Percentiles rank a stretch among this genome's conserved stretches.
These are phyloP conservation scores for Chelon auratus DNA, from an alignment of 2,797 vertebrate genomes.

Conservation along the genomic window DNA sequence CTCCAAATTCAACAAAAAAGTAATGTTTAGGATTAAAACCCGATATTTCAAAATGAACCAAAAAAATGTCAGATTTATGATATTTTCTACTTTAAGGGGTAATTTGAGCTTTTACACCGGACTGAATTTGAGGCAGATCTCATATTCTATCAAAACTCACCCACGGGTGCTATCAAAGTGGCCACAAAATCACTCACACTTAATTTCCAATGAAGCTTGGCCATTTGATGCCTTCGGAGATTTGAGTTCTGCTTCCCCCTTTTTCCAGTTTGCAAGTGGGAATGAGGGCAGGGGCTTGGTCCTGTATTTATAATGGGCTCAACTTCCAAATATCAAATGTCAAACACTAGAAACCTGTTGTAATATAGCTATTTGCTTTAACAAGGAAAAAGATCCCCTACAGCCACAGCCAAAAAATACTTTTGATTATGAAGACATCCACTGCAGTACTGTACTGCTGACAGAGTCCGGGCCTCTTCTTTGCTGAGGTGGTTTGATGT, in stretches of 20 bases:
- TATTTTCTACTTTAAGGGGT: slow-evolving; percentile 1
- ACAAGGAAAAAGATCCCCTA: slow-evolving; percentile 32
- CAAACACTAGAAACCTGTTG: slow-evolving; percentile 43
- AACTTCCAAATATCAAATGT: slow-evolving; percentile 33
- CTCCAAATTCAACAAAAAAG: slow-evolving; percentile 5
- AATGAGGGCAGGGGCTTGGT: background rate
- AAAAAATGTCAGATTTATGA: slow-evolving; percentile 10
- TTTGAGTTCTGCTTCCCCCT: background rate
- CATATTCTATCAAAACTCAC: slow-evolving; percentile 12
- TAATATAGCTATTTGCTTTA: slow-evolving; percentile 52
- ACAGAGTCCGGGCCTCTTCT: slow-evolving; percentile 48
- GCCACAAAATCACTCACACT: slow-evolving; percentile 53
- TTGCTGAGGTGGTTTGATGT: slow-evolving; percentile 44
- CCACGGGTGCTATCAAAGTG: slow-evolving; percentile 31
- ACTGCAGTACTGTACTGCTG: slow-evolving; percentile 39
- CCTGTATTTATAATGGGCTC: slow-evolving; percentile 21
- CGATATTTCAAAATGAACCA: background rate
- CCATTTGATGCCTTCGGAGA: slow-evolving; percentile 35
- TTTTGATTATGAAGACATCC: slow-evolving; percentile 71
- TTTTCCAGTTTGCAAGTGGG: slow-evolving; percentile 14
- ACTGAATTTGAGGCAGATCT: slow-evolving; percentile 17
- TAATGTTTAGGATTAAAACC: background rate
- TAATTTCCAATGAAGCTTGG: slow-evolving; percentile 26
- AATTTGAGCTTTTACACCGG: background rate
- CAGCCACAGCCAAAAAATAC: slow-evolving; percentile 56